A percentile compares a stretch with the other conserved stretches of the same genome.
phyloP scores from a whole-genome alignment of 2,113 vertebrate species.

The Cinclus cinclus region DNA sequence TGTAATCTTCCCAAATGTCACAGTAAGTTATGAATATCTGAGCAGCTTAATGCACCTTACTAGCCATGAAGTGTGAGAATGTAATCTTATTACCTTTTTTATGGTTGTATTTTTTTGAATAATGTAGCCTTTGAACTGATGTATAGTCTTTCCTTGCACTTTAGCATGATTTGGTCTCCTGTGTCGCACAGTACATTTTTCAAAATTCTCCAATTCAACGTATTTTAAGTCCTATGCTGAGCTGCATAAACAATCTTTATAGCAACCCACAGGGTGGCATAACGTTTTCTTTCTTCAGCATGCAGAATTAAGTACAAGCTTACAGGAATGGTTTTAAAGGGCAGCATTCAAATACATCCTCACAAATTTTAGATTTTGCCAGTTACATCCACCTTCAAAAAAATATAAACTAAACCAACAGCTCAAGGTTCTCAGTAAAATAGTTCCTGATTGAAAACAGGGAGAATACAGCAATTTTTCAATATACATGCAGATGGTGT shows the following conservation, averaged over 20 bases:
- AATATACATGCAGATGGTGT: not conserved
- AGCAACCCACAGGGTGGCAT: slow-evolving; percentile 76
- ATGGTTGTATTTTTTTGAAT: slow-evolving; percentile 86
- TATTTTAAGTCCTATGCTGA: slow-evolving; percentile 73
- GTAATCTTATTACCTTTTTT: slow-evolving; percentile 87
- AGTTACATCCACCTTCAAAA: slow-evolving; percentile 15
- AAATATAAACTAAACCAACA: slow-evolving; percentile 12
- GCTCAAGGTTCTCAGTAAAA: slow-evolving; percentile 3
- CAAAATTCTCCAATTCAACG: slow-evolving; percentile 76
- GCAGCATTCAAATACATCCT: slow-evolving; percentile 52
- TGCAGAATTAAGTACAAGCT: slow-evolving; percentile 65
- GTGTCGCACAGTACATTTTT: slow-evolving; percentile 74
- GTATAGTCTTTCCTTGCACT: slow-evolving; percentile 81
- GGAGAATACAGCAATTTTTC: not conserved
- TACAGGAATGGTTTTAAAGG: slow-evolving; percentile 62
- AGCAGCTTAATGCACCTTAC: slow-evolving; percentile 84
- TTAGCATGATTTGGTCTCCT: slow-evolving; percentile 82
- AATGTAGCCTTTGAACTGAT: slow-evolving; percentile 82
- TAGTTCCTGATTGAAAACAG: not conserved
- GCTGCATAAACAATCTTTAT: slow-evolving; percentile 84
- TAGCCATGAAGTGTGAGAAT: slow-evolving; percentile 83
- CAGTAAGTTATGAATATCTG: slow-evolving; percentile 86
- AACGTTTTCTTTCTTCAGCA: slow-evolving; percentile 65
- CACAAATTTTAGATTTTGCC: slow-evolving; percentile 53
- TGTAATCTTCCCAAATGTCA: slow-evolving; percentile 85